Base-by-base conservation (phyloP, 2,888 invertebrate species). In the Drosophila tanythrix region DNA sequence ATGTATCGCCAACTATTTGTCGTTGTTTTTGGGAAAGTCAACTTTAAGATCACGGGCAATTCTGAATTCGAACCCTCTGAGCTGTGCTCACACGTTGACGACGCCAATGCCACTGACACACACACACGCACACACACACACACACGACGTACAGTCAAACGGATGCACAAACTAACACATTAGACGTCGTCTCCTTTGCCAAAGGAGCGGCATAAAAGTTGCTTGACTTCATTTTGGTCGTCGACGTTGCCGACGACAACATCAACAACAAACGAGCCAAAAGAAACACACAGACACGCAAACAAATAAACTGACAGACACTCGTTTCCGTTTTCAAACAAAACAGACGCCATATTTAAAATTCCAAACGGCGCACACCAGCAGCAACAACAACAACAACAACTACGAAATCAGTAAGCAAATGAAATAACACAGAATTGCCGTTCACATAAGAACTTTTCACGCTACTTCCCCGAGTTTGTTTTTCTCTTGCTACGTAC, bases 301-400 rank as follows among this genome's bases (percentile, higher is more conserved):
- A 87, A 76, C 85, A 87, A 87, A 87, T 81, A 82, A 88, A 82
- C 88, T 82, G 90, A 88, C 91, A 88, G 88, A 88, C 88, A 85
- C 81, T 88, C 81, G 91, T 89, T 88, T 88, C 88, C 88, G 90
- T 82, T 88, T 88, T 81, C 79, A 88, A 90, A 90, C 90, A 88
- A 88, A 88, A 81, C 90, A 89, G 91, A 88, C 88, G 88, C 88
- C 88, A 90, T 90, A 88, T 88, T 88, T 88, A 89, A 88, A 89
- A 88, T 90, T 90, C 90, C 88, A 70, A 89, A 82, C 76, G 73
- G 88, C 76, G 56, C 61, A 59, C 81, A 62, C 35, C 69, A 69
- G 31, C 40, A 75, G 63, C 60, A 74, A 43, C 43, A 55, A 51
- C 58, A 65, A 35, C 58, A 73, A 25, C 52, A 69, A 46, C 69